These are phyloP conservation scores for Popillia japonica DNA, from an alignment of 1,140 invertebrate species.

Conservation along the genomic window DNA sequence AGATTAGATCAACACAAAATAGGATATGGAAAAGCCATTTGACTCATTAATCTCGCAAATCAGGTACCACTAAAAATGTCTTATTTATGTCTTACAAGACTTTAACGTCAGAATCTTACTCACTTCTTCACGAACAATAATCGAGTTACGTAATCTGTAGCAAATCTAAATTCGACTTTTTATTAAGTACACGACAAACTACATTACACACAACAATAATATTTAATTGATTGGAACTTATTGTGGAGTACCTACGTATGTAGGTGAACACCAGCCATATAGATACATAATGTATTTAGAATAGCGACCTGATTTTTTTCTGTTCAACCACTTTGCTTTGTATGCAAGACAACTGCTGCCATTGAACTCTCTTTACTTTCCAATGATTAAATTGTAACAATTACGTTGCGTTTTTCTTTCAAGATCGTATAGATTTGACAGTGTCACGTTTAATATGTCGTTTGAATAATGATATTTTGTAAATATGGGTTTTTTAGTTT, in stretches of 20 bases:
- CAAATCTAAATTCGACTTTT: not conserved
- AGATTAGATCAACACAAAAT: too few species aligned
- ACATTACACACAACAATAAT: not conserved
- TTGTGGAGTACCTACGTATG: not conserved
- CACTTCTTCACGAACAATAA: not conserved
- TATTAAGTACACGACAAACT: not conserved
- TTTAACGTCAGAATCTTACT: too few species aligned
- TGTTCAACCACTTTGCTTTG: constrained; percentile 13
- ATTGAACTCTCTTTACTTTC: constrained; percentile 15
- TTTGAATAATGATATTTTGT: not conserved
- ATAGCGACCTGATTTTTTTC: constrained; percentile 4
- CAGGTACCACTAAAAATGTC: too few species aligned
- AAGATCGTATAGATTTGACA: not conserved
- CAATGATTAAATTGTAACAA: constrained; percentile 8
- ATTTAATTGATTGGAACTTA: not conserved
- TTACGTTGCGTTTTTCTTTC: not conserved
- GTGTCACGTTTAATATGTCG: not conserved
- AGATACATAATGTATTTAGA: constrained; percentile 19
- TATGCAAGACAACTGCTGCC: not conserved
- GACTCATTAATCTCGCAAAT: too few species aligned
- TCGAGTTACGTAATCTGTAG: not conserved
- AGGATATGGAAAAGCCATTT: too few species aligned
- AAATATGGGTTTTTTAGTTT: not conserved
- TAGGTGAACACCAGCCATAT: not conserved
- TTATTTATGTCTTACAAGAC: too few species aligned